Evolutionary conservation across 2,888 invertebrate genomes (phyloP), one percentile per base, ranked within the genome.

Genomic region (Sesia bembeciformis): DNA sequence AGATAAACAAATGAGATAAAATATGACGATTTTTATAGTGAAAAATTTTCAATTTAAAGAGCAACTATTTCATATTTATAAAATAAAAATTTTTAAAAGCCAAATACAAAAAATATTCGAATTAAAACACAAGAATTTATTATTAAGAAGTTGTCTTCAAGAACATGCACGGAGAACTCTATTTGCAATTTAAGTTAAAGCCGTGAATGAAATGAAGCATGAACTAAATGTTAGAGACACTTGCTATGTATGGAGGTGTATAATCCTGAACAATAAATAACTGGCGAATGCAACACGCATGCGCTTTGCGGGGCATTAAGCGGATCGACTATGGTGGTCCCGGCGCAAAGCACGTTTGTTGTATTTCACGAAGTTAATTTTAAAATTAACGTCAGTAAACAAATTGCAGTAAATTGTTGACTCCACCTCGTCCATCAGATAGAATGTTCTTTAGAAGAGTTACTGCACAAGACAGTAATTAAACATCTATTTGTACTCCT

Each of bases 371-470:
- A 84, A 72, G 84, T 84, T 82, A 80, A 85, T 85, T 87, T 86
- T 81, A 86, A 88, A 87, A 88, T 88, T 84, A 83, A 82, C 84
- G 78, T 81, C 71, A 62, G 78, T 75, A 81, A 81, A 85, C 83
- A 79, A 79, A 83, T 80, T 80, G 75, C 72, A 69, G 76, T 65
- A 73, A 79, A 84, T 78, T 73, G 73, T 77, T 80, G 70, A 66
- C 75, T 65, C 66, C 8, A 74, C 65, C 63, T 61, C 65, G 64
- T 66, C 71, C 69, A 72, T 46, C 46, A 46, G 46, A 4, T 46
- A 46, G 8, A n/a, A 46, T 46, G 46, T 23, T 23, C 23, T 1
- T 23, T 23, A 2, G 23, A 23, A 23, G 23, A 23, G 23, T 23
- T 23, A 23, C 23, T 23, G 23, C 23, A 23, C 23, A 23, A 23